Evolutionary conservation across 1,140 invertebrate species (phyloP), one percentile per base, ranked within the genome.

Genomic region (Drosophila azteca): DNA sequence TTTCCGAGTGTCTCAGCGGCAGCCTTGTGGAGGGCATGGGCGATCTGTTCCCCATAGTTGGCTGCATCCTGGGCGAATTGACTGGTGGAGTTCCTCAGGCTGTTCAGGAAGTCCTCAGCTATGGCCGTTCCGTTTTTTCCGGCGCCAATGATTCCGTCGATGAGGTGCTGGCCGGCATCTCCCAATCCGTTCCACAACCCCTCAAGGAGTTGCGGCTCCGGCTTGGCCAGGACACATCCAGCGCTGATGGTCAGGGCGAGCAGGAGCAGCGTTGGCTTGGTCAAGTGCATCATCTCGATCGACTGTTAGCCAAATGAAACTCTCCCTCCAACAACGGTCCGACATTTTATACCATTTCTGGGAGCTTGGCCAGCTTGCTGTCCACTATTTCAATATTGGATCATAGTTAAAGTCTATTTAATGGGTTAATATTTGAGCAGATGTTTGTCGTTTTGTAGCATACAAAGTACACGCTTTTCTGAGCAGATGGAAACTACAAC

Each of bases 371-470:
- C 53, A 57, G 29, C 7, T 8, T 35, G 11, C 31, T 9, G 29
- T 67, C 39, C 46, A 2, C 46, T 51, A 22, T 24, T 58, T 63
- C 61, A 79, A 78, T 79, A 79, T 79, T 79, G 53, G 46, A n/a
- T 41, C 31, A 55, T 17, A 29, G 59, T 41, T 81, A 58, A 55
- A 53, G 52, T 69, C 69, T 45, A 64, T 60, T 63, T 60, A 49
- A 64, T 64, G 70, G 17, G 61, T 58, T 79, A 83, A 83, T 84
- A 83, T 83, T 83, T 75, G 53, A 79, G 44, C 79, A 83, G 79
- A 65, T 69, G 79, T 51, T 58, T 44, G 17, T 1, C 17, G 17
- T 20, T 20, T 20, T 20, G 17, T 20, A 20, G 1, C 17, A 20
- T 20, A 20, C 17, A 20, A 20, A 20, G 17, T 20, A 20, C 17